Conservation (phyloP, 2,797 vertebrate species). For the Taeniopygia guttata region DNA sequence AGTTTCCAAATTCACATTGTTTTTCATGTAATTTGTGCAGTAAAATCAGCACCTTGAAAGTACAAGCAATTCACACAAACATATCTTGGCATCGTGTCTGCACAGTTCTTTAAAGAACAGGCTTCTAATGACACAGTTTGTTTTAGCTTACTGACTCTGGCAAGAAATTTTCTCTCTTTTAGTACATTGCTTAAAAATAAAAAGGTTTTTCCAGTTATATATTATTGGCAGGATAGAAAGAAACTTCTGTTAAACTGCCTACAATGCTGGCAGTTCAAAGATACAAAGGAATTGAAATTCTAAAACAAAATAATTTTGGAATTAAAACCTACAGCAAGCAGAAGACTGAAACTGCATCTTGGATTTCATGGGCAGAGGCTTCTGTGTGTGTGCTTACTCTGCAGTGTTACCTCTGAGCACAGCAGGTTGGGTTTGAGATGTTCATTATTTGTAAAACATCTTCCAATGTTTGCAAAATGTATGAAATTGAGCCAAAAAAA, state of each 20-base stretch:
- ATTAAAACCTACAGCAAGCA: background rate
- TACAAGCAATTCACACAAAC: background rate
- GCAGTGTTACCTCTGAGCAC: fast-evolving
- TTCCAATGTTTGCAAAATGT: background rate
- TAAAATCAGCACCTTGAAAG: background rate
- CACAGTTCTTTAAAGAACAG: background rate
- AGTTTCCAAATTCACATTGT: background rate
- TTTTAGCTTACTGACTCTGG: background rate
- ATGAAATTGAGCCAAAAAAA: background rate
- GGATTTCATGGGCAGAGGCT: background rate
- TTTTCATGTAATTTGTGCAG: background rate
- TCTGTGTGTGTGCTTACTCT: background rate
- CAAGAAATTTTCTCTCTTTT: background rate
- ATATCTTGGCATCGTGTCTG: background rate
- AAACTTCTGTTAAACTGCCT: background rate
- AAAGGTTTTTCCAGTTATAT: background rate
- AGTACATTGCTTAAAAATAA: background rate
- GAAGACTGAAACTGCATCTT: background rate
- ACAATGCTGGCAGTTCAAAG: background rate
- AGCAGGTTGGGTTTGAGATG: background rate
- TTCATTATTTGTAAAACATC: background rate
- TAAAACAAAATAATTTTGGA: background rate
- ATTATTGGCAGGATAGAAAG: background rate
- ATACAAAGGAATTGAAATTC: background rate
- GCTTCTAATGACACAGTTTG: background rate